These are phyloP conservation scores for Leucoptera coffeella DNA, from an alignment of 2,888 invertebrate species.

Conservation along the genomic window DNA sequence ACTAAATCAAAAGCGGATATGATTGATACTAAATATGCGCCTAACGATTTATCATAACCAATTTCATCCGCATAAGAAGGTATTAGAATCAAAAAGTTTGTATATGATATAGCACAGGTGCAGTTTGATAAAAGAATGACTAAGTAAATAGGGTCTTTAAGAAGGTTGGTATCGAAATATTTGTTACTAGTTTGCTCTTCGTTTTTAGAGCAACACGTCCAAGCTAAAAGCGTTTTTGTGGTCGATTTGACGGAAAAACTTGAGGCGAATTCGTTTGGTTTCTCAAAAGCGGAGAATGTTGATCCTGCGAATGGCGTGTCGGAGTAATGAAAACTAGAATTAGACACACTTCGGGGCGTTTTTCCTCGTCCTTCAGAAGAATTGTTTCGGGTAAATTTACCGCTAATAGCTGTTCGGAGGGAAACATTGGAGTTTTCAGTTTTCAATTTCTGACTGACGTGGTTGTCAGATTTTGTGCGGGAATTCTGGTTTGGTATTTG, in stretches of 20 bases:
- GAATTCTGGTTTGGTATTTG: no score
- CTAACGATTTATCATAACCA: conserved; percentile 63
- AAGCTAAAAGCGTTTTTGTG: conserved; percentile 47
- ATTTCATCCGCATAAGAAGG: conserved; percentile 70
- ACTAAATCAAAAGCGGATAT: conserved; percentile 76
- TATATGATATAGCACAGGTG: conserved; percentile 80
- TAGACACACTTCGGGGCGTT: conserved; percentile 65
- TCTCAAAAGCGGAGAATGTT: conserved; percentile 69
- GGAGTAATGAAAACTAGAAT: conserved; percentile 78
- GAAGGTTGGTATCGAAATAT: conserved; percentile 67
- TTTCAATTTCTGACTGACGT: no score
- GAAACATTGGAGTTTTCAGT: no score
- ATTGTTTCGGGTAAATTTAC: conserved; percentile 27
- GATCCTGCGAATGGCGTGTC: conserved; percentile 84
- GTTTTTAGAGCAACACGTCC: conserved; percentile 25
- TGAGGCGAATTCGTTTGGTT: conserved; percentile 71
- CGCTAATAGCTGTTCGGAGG: no score
- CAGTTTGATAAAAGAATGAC: conserved; percentile 80
- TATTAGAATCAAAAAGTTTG: conserved; percentile 77
- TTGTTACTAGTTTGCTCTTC: conserved; percentile 45
- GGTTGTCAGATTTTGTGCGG: conserved; percentile 48
- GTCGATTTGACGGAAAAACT: conserved; percentile 69
- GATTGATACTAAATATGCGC: conserved; percentile 70
- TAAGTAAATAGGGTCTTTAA: conserved; percentile 74
- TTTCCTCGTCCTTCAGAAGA: conserved; percentile 32